These are phyloP conservation scores for Zapornia atra DNA, from an alignment of 2,113 vertebrate genomes.

Conservation along the genomic window DNA sequence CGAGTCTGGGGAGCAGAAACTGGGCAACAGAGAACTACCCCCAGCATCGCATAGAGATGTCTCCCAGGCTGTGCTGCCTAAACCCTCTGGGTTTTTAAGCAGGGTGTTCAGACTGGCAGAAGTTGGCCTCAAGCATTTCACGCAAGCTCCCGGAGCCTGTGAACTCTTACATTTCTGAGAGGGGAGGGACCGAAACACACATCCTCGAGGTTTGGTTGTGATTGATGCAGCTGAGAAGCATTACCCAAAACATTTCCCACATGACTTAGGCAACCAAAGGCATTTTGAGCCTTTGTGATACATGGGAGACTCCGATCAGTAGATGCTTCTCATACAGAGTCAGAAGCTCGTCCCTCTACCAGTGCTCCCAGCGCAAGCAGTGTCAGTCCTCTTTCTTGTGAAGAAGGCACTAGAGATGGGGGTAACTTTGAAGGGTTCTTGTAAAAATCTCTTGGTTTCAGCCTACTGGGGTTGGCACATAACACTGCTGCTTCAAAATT, in stretches of 20 bases:
- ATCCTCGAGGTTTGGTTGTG: constrained; percentile 29
- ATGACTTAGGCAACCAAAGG: constrained; percentile 45
- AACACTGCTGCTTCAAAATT: not conserved
- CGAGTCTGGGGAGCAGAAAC: not conserved
- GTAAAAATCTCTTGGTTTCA: constrained; percentile 18
- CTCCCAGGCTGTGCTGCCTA: not conserved
- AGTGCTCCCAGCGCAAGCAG: not conserved
- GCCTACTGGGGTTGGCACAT: not conserved
- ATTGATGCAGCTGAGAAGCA: constrained; percentile 40
- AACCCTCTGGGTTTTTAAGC: not conserved
- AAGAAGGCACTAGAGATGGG: constrained; percentile 11
- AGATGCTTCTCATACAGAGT: constrained; percentile 31
- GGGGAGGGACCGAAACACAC: not conserved
- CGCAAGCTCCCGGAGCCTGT: not conserved
- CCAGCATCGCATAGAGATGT: not conserved
- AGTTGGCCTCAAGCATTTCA: not conserved
- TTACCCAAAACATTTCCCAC: constrained; percentile 36
- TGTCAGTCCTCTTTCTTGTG: not conserved
- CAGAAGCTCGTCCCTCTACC: not conserved
- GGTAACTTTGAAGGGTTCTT: constrained; percentile 7
- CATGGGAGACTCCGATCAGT: constrained; percentile 10
- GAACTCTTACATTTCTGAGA: constrained; percentile 3
- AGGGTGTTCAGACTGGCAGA: not conserved
- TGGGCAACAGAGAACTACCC: not conserved
- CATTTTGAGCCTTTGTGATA: not conserved